Evolutionary conservation across 64 coral and sea anemone species (phyloP), one percentile per base, ranked within the genome.

Genomic region (Dendrophyllia cribrosa): DNA sequence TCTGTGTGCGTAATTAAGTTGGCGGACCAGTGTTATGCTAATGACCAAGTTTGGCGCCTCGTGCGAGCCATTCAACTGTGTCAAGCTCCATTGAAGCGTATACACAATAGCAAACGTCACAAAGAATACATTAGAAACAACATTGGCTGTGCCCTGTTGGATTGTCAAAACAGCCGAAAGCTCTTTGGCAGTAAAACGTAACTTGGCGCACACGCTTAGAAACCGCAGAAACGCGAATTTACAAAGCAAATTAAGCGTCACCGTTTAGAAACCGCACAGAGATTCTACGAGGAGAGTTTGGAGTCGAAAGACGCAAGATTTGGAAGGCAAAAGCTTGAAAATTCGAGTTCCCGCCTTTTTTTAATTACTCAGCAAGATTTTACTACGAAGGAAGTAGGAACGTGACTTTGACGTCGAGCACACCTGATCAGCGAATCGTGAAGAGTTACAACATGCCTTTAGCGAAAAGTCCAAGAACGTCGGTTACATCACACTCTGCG

Each of bases 61-160:
- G 80, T 83, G 80, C 80, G 12, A n/a, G 6, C 62, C 62, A 83
- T 83, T 83, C 60, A 83, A 68, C 60, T 83, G 61, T 83, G 80
- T 83, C 80, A 66, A 13, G 17, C 6, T 66, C 61, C 80, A 83
- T 83, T 83, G 43, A 83, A 12, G 60, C 60, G 47, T 67, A 19
- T 26, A 51, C 61, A 83, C 80, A 83, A 83, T 83, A 51, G 62
- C 9, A 51, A 66, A 83, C 80, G 80, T 83, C 80, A 83, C 62
- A 66, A 83, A 83, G 61, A 83, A 83, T 50, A 83, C 80, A 60
- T 67, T 83, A 23, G 43, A 67, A 67, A 83, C 80, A 83, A 51
- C 80, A 83, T 15, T 66, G 15, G 20, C 60, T 24, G 43, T 20
- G 50, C 45, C 48, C 80, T 11, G 16, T 64, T 21, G 58, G 60